These are phyloP conservation scores for Plagodis pulveraria DNA, from an alignment of 2,888 invertebrate species.

Conservation along the genomic window DNA sequence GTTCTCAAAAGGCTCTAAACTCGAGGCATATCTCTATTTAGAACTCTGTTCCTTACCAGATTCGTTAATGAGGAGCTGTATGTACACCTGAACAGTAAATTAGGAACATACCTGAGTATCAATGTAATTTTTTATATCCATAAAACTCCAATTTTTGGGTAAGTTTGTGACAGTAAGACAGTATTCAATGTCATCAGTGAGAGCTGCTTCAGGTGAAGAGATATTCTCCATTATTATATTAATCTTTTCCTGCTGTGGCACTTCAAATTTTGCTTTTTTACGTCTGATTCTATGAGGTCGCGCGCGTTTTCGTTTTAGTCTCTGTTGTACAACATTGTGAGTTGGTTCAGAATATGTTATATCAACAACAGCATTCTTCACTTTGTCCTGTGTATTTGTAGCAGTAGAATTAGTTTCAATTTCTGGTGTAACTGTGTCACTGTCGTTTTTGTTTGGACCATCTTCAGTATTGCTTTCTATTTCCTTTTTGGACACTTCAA, in stretches of 20 bases:
- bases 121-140: constrained; percentile 48
- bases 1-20: no score
- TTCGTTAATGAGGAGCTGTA: background rate
- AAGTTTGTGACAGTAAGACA: constrained; percentile 42
- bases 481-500: background rate
- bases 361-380: background rate
- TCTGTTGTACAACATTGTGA: background rate
- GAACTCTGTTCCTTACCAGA: no score
- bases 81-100: background rate
- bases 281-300: background rate
- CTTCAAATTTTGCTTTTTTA: background rate
- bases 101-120: constrained; percentile 42
- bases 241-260: background rate
- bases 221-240: constrained; percentile 1
- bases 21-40: no score
- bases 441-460: background rate
- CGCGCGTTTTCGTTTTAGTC: constrained; percentile 1
- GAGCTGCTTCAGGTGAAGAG: constrained; percentile 7
- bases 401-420: background rate
- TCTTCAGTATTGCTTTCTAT: background rate
- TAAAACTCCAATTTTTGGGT: constrained; percentile 42
- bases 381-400: background rate
- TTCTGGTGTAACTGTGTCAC: background rate
- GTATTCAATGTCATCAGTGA: constrained; percentile 31
- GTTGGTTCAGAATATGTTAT: background rate